Evolutionary conservation across 2,888 invertebrate genomes (phyloP).

Genomic region (Conistra vaccinii): DNA sequence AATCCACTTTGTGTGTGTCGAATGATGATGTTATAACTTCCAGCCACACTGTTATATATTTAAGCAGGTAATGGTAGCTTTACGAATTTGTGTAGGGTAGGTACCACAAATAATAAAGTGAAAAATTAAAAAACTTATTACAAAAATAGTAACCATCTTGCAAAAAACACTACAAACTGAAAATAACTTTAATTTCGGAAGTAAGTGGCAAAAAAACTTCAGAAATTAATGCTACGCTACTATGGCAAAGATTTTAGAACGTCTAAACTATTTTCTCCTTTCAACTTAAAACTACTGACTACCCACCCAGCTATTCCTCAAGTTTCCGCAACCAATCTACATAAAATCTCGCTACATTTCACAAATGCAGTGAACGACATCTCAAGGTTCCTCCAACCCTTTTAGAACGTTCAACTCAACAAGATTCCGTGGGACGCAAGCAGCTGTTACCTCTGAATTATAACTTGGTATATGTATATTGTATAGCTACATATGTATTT

Average conservation of each 20-base stretch:
- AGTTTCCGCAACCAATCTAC: slow-evolving; percentile 16
- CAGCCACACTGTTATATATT: too few relatives aligned
- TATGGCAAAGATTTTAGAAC: neutral
- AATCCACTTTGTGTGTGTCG: too few relatives aligned
- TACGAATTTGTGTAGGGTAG: too few relatives aligned
- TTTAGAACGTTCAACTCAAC: slow-evolving; percentile 35
- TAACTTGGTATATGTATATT: slow-evolving; percentile 25
- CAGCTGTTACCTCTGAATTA: slow-evolving; percentile 46
- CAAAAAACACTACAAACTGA: neutral
- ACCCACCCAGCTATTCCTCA: neutral
- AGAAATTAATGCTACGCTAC: neutral
- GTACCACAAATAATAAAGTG: too few relatives aligned
- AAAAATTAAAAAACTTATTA: too few relatives aligned
- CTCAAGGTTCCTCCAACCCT: slow-evolving; percentile 35
- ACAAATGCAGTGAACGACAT: slow-evolving; percentile 33
- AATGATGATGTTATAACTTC: too few relatives aligned
- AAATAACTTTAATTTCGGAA: neutral
- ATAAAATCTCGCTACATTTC: slow-evolving; percentile 27
- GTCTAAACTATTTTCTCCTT: neutral
- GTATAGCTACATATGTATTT: neutral
- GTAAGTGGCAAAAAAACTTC: neutral
- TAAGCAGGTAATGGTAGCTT: too few relatives aligned
- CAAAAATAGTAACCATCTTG: too few relatives aligned
- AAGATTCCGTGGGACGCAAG: slow-evolving; percentile 17
- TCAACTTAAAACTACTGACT: neutral